Percentiles rank a stretch among this genome's conserved stretches.
Conservation (phyloP, 2,888 invertebrate genomes). For the Megaustenia siamemsis region DNA sequence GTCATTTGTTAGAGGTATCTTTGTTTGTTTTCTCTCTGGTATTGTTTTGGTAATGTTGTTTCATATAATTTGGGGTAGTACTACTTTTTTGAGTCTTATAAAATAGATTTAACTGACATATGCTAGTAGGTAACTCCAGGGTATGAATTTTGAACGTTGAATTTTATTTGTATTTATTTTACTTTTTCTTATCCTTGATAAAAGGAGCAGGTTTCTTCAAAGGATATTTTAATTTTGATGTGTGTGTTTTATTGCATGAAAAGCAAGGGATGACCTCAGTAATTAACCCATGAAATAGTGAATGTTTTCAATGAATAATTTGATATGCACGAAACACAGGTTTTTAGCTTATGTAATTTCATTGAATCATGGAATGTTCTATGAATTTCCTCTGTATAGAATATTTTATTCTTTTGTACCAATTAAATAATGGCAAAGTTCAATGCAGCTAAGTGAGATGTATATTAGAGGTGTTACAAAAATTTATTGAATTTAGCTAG, state of each 20-base stretch:
- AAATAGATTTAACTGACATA: neutral
- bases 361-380: neutral
- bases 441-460: constrained; percentile 13
- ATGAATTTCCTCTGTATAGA: neutral
- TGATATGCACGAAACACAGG: neutral
- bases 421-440: constrained; percentile 17
- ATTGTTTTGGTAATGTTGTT: too few relatives aligned
- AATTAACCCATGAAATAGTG: neutral
- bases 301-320: neutral
- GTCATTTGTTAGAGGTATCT: too few relatives aligned
- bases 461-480: neutral
- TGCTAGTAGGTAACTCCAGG: too few relatives aligned
- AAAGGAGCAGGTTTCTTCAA: neutral
- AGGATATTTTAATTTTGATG: neutral
- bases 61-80: too few relatives aligned
- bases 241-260: constrained; percentile 12
- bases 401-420: neutral
- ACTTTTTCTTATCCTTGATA: neutral
- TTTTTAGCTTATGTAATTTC: neutral
- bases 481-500: neutral
- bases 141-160: neutral
- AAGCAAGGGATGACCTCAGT: neutral
- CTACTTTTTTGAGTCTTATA: too few relatives aligned
- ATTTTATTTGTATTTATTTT: neutral
- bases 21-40: too few relatives aligned